Evolutionary conservation across 2,888 invertebrate species (phyloP), one percentile per base, ranked within the genome.

Genomic region (Rhyacophila evoluta): DNA sequence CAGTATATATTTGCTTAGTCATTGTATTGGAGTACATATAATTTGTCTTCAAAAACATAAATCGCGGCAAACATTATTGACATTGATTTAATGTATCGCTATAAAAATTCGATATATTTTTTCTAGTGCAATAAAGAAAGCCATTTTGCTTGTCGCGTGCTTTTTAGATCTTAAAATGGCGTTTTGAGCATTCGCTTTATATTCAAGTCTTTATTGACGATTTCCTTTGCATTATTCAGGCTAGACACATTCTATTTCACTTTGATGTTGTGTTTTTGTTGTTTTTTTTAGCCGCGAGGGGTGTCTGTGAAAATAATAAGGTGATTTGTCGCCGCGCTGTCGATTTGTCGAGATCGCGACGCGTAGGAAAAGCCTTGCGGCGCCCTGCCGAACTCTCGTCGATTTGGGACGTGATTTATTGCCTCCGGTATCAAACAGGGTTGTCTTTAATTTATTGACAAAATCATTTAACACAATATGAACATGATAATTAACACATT

Each of bases 221-320:
- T 55, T 25, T 55, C 55, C 55, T 55, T 55, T 19, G 55, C 55
- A 55, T 55, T 55, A 55, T 55, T 55, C 55, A 55, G 55, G 55
- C 55, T 55, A 55, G 55, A 55, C 55, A 55, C 55, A 55, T 55
- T 55, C 25, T 8, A 55, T 55, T 25, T 55, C 55, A 55, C 55
- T 55, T 55, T 55, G 55, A 55, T 55, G 55, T 55, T 25, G 8
- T 55, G 19, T 55, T 55, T 55, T 41, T 55, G 29, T 33, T 33
- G 55, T 25, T 55, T 55, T 55, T 2, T 33, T 12, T 55, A 55
- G 55, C 55, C 55, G 55, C 55, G 55, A 55, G 55, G 41, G 55
- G 55, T 55, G 55, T 55, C 55, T 55, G 55, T 10, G 55, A 55
- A 55, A 55, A 55, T 55, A 55, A 55, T 55, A 55, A 55, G 55